Conservation (phyloP, 2,888 invertebrate genomes). For the Herminia tarsipennalis region DNA sequence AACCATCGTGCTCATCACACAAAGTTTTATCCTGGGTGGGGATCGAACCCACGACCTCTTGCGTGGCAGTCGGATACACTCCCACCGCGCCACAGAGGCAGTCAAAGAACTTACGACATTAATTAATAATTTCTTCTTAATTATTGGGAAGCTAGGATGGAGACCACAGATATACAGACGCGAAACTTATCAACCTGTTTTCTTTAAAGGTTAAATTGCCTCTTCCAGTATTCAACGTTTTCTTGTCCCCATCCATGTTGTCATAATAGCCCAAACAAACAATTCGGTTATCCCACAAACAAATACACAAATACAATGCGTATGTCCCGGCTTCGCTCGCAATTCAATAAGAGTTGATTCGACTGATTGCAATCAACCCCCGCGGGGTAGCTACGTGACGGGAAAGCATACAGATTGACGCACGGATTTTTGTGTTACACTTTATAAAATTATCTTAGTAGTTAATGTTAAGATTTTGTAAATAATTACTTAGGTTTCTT, state of each 20-base stretch:
- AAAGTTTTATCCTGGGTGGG: no score
- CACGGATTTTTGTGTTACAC: neutral
- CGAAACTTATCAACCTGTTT: no score
- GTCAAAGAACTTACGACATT: no score
- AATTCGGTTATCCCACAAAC: constrained; percentile 61
- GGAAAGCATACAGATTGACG: constrained; percentile 29
- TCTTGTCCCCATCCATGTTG: neutral
- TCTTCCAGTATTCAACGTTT: constrained; percentile 43
- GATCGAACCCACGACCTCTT: no score
- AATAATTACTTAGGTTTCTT: no score
- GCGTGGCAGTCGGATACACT: no score
- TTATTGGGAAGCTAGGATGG: no score
- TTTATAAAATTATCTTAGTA: constrained; percentile 5
- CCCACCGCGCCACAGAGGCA: no score
- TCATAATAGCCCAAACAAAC: constrained; percentile 73
- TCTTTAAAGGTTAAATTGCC: constrained; percentile 11
- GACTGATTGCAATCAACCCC: constrained; percentile 79
- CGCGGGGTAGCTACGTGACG: constrained; percentile 55
- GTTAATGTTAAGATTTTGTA: no score
- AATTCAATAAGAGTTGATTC: constrained; percentile 78
- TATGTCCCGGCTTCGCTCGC: constrained; percentile 49
- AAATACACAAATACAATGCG: constrained; percentile 47
- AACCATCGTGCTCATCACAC: no score
- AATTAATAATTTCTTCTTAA: no score
- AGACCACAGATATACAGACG: no score